These are phyloP conservation scores for Rhagonycha fulva DNA, from an alignment of 2,888 invertebrate species.

Conservation along the genomic window DNA sequence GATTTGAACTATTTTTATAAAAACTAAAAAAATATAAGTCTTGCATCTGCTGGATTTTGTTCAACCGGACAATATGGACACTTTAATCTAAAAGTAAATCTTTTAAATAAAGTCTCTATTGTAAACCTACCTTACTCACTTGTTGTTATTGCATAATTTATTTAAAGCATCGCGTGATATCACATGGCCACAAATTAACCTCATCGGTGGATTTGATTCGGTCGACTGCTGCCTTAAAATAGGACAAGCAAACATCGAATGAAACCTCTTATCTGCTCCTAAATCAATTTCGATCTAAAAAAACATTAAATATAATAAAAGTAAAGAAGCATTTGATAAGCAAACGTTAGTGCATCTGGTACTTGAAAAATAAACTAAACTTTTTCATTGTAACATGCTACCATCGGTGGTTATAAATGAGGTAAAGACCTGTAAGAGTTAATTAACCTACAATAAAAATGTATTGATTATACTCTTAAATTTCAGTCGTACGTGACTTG, in stretches of 20 bases:
- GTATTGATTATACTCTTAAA: no score
- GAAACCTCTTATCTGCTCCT: conserved; percentile 88
- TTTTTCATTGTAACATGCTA: no score
- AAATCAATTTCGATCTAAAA: conserved; percentile 92
- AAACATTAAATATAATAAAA: background rate
- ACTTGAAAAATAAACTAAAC: no score
- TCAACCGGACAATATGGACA: conserved; percentile 99
- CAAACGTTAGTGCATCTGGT: no score
- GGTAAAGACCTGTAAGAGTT: no score
- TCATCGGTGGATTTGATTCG: conserved; percentile 96
- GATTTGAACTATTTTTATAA: conserved; percentile 7
- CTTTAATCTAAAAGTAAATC: conserved; percentile 77
- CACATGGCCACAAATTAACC: conserved; percentile 96
- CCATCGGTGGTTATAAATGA: no score
- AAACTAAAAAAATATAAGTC: conserved; percentile 85
- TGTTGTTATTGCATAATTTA: conserved; percentile 90
- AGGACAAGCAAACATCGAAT: conserved; percentile 98
- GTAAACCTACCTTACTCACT: conserved; percentile 64
- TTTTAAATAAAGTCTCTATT: background rate
- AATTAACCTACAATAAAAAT: no score
- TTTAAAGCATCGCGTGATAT: conserved; percentile 96
- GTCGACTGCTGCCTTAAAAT: conserved; percentile 96
- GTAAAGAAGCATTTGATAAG: background rate
- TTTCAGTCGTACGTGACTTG: no score
- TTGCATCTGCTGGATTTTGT: conserved; percentile 90